Base-by-base conservation (phyloP, 2,113 vertebrate species). In the Aplodontia rufa region DNA sequence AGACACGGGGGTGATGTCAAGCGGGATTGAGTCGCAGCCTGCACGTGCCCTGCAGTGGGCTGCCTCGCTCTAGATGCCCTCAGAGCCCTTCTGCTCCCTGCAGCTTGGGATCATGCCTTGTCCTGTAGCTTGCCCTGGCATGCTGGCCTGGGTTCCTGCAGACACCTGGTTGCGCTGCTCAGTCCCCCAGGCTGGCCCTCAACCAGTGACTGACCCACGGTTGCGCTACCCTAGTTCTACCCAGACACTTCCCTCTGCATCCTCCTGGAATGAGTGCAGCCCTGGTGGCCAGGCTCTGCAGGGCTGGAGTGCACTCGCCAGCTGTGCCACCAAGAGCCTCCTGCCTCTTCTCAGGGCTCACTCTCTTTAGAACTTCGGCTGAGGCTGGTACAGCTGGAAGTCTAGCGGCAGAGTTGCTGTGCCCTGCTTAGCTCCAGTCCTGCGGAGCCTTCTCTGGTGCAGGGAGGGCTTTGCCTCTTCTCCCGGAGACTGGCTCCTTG, bases 371-470 rank as follows among this genome's bases (percentile, higher is more conserved):
- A 24, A 74, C 8, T 9, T 82, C 3, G 26, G 45, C 11, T 91
- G 28, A 28, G 47, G 1, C 20, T 0, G 0, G 53, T 3, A 4
- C n/a, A n/a, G 87, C 19, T n/a, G 14, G 35, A 58, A 78, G 58
- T 19, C 45, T 16, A 37, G 82, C 24, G 14, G 12, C 32, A 47
- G 0, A 26, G 6, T 12, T 12, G 9, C 26, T 28, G 24, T 3
- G 24, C 20, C 42, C 10, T 32, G 6, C 28, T 12, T 14, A 16
- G 35, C 32, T 19, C 35, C 35, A 2, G 32, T 14, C 58, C 30
- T 2, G 22, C n/a, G 4, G 28, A 2, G 8, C 26, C n/a, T 2
- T 32, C 64, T 37, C 11, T 0, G 1, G 14, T 37, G 5, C 37
- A 20, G 24, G 30, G 5, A 66, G 8, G 14, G 12, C n/a, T 55